These are phyloP conservation scores for Spilogale gracilis DNA, from an alignment of 2,113 vertebrate genomes.

Conservation along the genomic window DNA sequence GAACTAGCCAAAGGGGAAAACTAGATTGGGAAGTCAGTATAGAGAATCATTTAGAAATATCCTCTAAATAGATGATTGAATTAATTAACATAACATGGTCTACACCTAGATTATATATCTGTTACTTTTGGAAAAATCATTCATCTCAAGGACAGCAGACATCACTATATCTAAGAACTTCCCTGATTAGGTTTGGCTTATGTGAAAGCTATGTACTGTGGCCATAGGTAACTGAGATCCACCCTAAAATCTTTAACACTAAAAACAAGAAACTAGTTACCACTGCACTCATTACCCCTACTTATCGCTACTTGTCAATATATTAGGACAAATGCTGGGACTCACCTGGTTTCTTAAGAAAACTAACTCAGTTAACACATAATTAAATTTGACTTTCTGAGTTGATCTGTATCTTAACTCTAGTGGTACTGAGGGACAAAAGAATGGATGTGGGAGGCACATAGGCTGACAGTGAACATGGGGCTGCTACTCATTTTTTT, in stretches of 20 bases:
- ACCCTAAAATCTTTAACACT: neutral
- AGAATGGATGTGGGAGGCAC: neutral
- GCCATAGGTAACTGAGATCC: neutral
- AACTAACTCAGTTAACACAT: neutral
- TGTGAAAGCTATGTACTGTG: neutral
- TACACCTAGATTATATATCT: neutral
- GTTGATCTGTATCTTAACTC: neutral
- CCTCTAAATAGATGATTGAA: neutral
- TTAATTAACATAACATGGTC: neutral
- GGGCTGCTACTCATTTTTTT: neutral
- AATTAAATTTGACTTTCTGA: neutral
- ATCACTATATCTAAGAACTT: neutral
- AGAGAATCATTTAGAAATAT: neutral
- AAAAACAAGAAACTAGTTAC: neutral
- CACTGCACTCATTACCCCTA: neutral
- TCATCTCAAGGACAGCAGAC: neutral
- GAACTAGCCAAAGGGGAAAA: too few relatives aligned
- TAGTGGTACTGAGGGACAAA: neutral
- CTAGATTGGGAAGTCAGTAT: too few relatives aligned
- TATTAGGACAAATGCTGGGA: neutral
- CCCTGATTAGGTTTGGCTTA: neutral
- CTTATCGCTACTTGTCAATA: neutral
- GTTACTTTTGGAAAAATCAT: neutral
- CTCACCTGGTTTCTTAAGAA: neutral
- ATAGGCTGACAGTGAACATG: neutral